Evolutionary conservation across 2,888 invertebrate genomes (phyloP).

Genomic region (Rhagonycha fulva): DNA sequence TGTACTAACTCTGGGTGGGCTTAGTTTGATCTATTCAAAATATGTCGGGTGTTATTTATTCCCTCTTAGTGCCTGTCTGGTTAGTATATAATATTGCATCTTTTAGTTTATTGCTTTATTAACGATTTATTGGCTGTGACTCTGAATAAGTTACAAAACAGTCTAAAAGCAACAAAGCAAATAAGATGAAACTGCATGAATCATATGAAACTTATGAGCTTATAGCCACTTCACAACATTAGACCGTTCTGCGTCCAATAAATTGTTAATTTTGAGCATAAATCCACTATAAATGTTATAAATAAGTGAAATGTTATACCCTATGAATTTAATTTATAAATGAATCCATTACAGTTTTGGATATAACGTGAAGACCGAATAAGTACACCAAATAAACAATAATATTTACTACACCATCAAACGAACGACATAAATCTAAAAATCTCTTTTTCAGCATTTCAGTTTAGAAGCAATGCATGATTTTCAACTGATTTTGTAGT

Average conservation of each 20-base stretch:
- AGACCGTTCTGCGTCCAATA: neutral
- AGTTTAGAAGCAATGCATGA: neutral
- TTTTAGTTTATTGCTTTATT: too few species aligned
- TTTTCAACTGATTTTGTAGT: neutral
- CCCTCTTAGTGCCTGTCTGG: too few species aligned
- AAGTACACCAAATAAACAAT: neutral
- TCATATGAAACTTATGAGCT: neutral
- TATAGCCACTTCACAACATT: neutral
- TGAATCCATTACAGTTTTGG: neutral
- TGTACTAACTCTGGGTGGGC: too few species aligned
- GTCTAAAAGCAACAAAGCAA: neutral
- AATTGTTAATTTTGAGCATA: neutral
- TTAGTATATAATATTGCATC: too few species aligned
- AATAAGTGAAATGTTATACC: neutral
- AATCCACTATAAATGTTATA: neutral
- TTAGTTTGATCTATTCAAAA: too few species aligned
- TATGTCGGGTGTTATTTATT: too few species aligned
- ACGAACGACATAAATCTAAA: neutral
- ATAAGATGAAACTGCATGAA: neutral
- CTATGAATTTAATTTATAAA: neutral
- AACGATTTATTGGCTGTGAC: neutral
- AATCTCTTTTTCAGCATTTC: neutral
- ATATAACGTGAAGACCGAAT: neutral
- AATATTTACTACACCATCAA: neutral
- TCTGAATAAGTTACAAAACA: neutral